Percentiles rank a stretch among this genome's conserved stretches.
Conservation (phyloP, 37 sponge, comb jelly and placozoan genomes). For the Beroe ovata region DNA sequence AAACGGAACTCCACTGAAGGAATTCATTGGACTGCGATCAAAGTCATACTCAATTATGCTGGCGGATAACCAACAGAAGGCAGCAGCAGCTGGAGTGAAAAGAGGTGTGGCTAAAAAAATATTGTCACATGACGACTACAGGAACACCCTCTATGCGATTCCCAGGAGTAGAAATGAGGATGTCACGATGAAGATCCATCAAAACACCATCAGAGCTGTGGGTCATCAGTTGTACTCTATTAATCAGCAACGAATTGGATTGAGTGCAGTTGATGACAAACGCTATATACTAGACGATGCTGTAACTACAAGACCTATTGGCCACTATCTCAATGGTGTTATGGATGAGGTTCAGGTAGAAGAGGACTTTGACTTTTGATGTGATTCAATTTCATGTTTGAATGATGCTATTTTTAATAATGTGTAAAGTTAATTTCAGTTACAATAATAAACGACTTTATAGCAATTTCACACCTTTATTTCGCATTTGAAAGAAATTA, state of each 20-base stretch:
- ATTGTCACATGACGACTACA: background rate
- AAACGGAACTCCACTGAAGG: background rate
- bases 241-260: background rate
- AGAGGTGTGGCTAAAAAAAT: background rate
- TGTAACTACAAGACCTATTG: background rate
- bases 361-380: background rate
- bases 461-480: too few species aligned
- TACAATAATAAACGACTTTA: too few species aligned
- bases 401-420: too few species aligned
- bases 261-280: constrained; percentile 2
- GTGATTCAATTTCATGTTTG: too few species aligned
- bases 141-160: background rate
- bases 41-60: background rate
- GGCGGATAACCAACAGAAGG: background rate
- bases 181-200: background rate
- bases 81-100: background rate
- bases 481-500: too few species aligned
- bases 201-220: background rate
- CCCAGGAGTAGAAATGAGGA: too few species aligned
- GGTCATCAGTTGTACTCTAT: background rate
- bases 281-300: background rate
- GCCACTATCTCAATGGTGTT: too few species aligned
- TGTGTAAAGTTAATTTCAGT: too few species aligned
- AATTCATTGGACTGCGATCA: background rate
- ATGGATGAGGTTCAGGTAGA: background rate